A percentile compares a stretch with the other conserved stretches of the same genome.
phyloP scores from a whole-genome alignment of 2,797 vertebrate species.

The Numenius phaeopus region DNA sequence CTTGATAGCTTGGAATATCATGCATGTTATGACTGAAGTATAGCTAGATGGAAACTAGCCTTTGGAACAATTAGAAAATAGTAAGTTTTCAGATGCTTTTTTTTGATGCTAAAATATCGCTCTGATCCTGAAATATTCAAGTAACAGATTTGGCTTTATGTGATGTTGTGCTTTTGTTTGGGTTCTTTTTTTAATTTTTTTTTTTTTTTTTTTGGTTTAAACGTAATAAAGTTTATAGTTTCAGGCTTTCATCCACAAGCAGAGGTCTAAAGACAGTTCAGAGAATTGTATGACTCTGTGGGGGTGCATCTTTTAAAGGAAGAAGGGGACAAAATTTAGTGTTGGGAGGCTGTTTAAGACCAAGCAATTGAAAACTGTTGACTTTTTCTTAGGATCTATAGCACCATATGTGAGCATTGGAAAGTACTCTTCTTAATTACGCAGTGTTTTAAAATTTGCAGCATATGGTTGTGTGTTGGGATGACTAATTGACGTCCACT shows the following conservation, averaged over 20 bases:
- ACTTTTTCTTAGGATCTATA: background rate
- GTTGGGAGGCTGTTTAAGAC: background rate
- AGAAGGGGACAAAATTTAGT: background rate
- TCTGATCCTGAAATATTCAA: background rate
- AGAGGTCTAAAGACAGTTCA: background rate
- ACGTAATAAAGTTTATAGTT: background rate
- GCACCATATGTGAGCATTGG: constrained; percentile 7
- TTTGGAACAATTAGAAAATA: background rate
- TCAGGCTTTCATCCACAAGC: background rate
- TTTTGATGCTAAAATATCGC: background rate
- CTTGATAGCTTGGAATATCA: background rate
- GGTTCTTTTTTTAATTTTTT: background rate
- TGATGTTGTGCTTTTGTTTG: background rate
- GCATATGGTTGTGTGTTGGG: background rate
- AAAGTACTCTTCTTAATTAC: constrained; percentile 12
- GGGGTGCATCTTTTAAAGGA: rapidly evolving
- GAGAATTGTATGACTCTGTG: background rate
- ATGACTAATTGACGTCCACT: constrained; percentile 4
- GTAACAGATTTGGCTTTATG: background rate
- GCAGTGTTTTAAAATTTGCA: background rate
- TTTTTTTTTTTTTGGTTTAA: background rate
- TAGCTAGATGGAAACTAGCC: background rate
- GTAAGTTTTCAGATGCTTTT: background rate
- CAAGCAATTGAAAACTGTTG: background rate
- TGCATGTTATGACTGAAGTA: background rate